Conservation (phyloP, 2,113 vertebrate genomes). For the Podiceps cristatus region DNA sequence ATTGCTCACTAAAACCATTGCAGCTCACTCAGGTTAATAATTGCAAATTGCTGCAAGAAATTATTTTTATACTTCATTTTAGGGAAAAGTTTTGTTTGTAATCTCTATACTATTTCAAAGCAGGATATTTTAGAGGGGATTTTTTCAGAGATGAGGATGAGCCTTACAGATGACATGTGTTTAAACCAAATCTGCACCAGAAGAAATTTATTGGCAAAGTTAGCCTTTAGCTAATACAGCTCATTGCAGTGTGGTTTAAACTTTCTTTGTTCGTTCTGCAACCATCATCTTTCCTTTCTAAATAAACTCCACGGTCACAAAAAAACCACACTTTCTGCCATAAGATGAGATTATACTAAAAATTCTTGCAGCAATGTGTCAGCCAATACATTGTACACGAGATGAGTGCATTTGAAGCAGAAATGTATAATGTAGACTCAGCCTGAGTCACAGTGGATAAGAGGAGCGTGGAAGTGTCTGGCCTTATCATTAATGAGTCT, state of each 20-base stretch:
- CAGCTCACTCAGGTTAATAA: not conserved
- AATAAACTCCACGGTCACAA: not conserved
- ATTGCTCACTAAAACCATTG: not conserved
- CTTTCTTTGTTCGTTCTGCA: not conserved
- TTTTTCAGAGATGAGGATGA: not conserved
- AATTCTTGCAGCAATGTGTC: not conserved
- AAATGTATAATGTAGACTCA: accelerated
- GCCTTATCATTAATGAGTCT: not conserved
- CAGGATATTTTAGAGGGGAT: not conserved
- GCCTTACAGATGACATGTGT: not conserved
- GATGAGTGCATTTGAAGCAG: not conserved
- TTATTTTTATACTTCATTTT: not conserved
- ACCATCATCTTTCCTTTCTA: not conserved
- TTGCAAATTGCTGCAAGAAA: not conserved
- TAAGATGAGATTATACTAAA: not conserved
- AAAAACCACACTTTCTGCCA: not conserved
- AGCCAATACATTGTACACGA: accelerated
- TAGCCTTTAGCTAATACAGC: not conserved
- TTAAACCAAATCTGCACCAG: not conserved
- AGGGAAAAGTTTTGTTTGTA: not conserved
- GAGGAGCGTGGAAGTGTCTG: accelerated
- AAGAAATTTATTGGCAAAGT: not conserved
- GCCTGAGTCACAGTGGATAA: accelerated
- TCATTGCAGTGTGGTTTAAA: not conserved
- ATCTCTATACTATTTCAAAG: not conserved